Evolutionary conservation across 2,797 vertebrate genomes (phyloP), one percentile per base, ranked within the genome.

Genomic region (Sebastolobus alascanus): DNA sequence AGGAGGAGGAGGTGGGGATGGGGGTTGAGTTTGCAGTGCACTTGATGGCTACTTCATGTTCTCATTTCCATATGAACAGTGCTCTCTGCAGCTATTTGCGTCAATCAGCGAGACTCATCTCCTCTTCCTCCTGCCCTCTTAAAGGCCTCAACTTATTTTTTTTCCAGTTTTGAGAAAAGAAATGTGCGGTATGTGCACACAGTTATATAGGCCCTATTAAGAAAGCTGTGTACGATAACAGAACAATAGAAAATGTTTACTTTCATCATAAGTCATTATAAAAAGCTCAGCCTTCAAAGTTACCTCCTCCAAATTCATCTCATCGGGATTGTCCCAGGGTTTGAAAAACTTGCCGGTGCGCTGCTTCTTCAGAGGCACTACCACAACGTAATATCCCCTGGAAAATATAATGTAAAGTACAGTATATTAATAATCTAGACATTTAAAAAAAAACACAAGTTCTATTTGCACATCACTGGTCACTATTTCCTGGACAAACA

Each of bases 301-400:
- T 96, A 99, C 99, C 97, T 99, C 98, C 86, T 99, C 98, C 87
- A 99, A 92, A 92, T 99, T 98, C 99, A 99, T 99, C 92, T 99
- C 98, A 86, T 99, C 99, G 0, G 99, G 99, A 93, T 94, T 99
- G 86, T 99, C 98, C 97, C 97, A 99, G 11, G 96, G 98, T 92
- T 98, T 99, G 91, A 97, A 93, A 91, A 99, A 99, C 93, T 99
- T 99, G 79, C 99, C 98, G 1, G 93, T 91, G 65, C 97, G 97
- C 89, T 98, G 97, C 85, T 99, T 99, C 95, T 99, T 99, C 94
- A 99, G 96, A 89, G 99, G 98, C 55, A 99, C 98, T 81, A 99
- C 98, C 85, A 99, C 97, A 73, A 99, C 96, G 88, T 98, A 99
- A 95, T 98, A 99, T 75, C 97, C 97, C 96, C 99, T 99, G 93